These are phyloP conservation scores for Elaphurus davidianus DNA, from an alignment of 2,113 vertebrate species.

Conservation along the genomic window DNA sequence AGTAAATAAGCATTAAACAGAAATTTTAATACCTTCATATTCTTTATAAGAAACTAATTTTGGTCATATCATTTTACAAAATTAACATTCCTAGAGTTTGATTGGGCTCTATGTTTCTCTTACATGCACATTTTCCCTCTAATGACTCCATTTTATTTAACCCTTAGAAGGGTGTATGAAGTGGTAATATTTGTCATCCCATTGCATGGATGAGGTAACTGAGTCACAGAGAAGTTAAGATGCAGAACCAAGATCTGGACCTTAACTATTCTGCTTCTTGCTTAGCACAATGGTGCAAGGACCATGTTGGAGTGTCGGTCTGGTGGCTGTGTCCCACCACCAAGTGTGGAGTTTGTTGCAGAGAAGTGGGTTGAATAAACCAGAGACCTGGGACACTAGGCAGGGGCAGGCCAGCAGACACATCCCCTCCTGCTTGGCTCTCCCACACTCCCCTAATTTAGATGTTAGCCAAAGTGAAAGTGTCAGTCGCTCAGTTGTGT, in stretches of 20 bases:
- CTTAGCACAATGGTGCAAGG: background rate
- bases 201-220: background rate
- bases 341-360: no score
- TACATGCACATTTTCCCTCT: background rate
- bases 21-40: conserved; percentile 3
- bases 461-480: background rate
- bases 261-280: background rate
- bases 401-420: background rate
- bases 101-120: background rate
- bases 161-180: background rate
- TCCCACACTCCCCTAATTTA: background rate
- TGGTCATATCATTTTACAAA: background rate
- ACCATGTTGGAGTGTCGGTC: no score
- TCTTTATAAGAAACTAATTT: background rate
- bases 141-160: background rate
- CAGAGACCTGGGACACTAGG: no score
- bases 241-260: background rate
- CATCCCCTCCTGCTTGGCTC: fast-evolving
- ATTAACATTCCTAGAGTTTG: background rate
- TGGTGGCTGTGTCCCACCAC: background rate
- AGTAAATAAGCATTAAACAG: background rate
- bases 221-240: background rate
- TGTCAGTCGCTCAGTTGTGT: background rate
- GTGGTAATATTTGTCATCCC: background rate
- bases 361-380: background rate